These are phyloP conservation scores for Rhorus exstirpatorius DNA, from an alignment of 2,888 invertebrate genomes.

Conservation along the genomic window DNA sequence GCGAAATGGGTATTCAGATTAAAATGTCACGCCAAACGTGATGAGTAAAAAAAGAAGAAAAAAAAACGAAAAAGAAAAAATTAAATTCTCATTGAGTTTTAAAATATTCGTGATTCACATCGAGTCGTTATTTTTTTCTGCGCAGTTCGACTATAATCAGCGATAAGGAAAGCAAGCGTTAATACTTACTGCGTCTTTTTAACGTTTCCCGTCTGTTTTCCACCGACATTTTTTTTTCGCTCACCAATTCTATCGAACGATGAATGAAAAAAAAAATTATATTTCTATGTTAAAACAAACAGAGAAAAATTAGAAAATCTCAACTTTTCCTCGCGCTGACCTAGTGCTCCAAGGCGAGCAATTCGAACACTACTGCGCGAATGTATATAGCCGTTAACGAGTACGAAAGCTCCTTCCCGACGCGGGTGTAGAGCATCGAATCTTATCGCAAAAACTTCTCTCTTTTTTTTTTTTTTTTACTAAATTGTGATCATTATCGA, in stretches of 20 bases:
- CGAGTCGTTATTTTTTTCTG: background rate
- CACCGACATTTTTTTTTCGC: conserved; percentile 36
- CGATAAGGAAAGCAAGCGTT: background rate
- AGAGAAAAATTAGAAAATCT: background rate
- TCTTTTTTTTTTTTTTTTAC: conserved; percentile 8
- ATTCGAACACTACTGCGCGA: conserved; percentile 31
- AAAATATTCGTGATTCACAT: no score
- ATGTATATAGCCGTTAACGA: background rate
- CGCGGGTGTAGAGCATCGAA: conserved; percentile 7
- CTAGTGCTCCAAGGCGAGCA: conserved; percentile 16
- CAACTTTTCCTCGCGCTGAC: background rate
- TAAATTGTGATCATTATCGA: conserved; percentile 30
- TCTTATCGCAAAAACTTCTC: conserved; percentile 56
- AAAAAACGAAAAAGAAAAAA: background rate
- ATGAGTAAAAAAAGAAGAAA: background rate
- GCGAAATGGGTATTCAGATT: no score
- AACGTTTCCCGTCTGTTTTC: conserved; percentile 4
- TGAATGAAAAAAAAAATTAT: conserved; percentile 14
- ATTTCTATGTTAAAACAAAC: background rate
- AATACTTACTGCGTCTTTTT: conserved; percentile 29
- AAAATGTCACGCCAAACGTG: no score
- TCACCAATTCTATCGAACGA: background rate
- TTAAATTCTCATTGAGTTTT: background rate
- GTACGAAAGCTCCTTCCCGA: conserved; percentile 1
- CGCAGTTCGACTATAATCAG: background rate